phyloP scores from a whole-genome alignment of 2,888 invertebrate species.

The Gnatocerus cornutus region DNA sequence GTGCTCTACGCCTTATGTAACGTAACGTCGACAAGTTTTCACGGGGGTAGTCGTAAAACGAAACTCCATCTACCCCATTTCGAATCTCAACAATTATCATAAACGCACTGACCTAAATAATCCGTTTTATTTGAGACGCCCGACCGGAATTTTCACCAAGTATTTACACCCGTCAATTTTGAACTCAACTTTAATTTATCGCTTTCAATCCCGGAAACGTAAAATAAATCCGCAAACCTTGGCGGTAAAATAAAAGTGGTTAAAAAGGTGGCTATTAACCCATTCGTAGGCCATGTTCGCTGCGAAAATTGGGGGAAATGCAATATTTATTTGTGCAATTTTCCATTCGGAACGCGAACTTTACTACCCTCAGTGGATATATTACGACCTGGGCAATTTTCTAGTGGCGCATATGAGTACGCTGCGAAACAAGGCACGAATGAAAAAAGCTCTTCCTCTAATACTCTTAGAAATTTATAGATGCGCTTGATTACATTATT shows the following conservation, averaged over 20 bases:
- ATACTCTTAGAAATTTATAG: constrained; percentile 3
- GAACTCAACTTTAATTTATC: constrained; percentile 43
- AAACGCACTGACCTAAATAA: constrained; percentile 49
- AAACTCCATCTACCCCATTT: constrained; percentile 21
- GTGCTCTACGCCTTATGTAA: constrained; percentile 14
- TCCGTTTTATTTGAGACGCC: constrained; percentile 39
- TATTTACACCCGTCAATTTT: constrained; percentile 44
- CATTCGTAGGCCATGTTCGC: constrained; percentile 22
- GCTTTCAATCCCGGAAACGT: constrained; percentile 36
- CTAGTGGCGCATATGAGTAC: constrained; percentile 22
- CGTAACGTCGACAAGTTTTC: constrained; percentile 37
- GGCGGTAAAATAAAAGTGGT: constrained; percentile 33
- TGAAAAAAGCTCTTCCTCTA: constrained; percentile 2
- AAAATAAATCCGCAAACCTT: constrained; percentile 39
- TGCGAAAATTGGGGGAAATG: constrained; percentile 19
- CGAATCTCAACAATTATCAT: constrained; percentile 45
- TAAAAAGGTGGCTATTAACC: constrained; percentile 34
- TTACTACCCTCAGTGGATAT: constrained; percentile 36
- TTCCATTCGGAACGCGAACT: constrained; percentile 25
- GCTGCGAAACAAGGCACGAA: constrained; percentile 8
- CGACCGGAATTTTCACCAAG: constrained; percentile 36
- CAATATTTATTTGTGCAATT: constrained; percentile 38
- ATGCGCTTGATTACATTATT: neutral
- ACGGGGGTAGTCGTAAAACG: constrained; percentile 34
- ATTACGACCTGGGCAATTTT: constrained; percentile 30